Evolutionary conservation across 1,140 invertebrate genomes (phyloP).

Genomic region (Holcopasites calliopsidis): DNA sequence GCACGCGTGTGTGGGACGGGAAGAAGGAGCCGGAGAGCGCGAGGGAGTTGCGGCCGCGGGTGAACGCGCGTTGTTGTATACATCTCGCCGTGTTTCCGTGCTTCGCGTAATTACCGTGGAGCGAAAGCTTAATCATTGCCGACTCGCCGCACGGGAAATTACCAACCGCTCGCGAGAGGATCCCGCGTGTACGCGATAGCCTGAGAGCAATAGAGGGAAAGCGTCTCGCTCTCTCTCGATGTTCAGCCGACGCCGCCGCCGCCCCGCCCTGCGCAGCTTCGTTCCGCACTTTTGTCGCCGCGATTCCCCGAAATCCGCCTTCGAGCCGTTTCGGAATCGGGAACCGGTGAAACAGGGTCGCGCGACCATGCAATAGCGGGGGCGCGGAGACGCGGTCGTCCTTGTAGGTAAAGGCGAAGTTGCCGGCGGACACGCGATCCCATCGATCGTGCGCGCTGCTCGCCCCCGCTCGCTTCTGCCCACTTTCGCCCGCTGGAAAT

Average conservation of each 20-base stretch:
- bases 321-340: background rate
- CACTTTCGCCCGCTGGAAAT: slow-evolving; percentile 16
- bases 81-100: slow-evolving; percentile 44
- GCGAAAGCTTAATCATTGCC: slow-evolving; percentile 59
- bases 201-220: slow-evolving; percentile 46
- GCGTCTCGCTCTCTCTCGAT: background rate
- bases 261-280: too few species aligned
- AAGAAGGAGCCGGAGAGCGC: background rate
- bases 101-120: slow-evolving; percentile 54
- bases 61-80: slow-evolving; percentile 42
- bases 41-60: slow-evolving; percentile 21
- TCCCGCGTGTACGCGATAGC: slow-evolving; percentile 41
- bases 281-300: background rate
- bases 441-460: slow-evolving; percentile 27
- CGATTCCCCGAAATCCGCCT: background rate
- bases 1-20: background rate
- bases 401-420: slow-evolving; percentile 22
- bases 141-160: slow-evolving; percentile 59
- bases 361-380: background rate
- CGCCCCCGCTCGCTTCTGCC: background rate
- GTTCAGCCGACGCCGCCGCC: too few species aligned
- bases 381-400: slow-evolving; percentile 7
- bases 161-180: slow-evolving; percentile 54
- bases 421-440: slow-evolving; percentile 40
- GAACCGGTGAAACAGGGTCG: background rate